Evolutionary conservation across 53 echinoderm and acorn worm genomes (phyloP).

Genomic region (Zoroaster sp.): DNA sequence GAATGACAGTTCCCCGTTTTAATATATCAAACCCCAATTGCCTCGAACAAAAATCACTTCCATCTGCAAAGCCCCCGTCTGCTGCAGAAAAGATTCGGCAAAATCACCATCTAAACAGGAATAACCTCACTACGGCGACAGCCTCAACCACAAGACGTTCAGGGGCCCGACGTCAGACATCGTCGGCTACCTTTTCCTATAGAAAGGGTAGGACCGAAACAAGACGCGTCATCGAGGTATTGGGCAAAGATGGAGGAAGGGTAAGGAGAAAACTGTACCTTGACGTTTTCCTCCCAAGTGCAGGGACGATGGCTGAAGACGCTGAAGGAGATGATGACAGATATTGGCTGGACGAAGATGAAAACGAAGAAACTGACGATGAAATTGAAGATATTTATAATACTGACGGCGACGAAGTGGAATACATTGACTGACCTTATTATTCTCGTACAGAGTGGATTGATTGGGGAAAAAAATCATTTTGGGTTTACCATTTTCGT

Average conservation of each 20-base stretch:
- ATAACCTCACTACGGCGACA: no score
- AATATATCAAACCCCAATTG: no score
- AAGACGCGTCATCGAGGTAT: constrained; percentile 45
- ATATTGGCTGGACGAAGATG: neutral
- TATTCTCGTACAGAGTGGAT: no score
- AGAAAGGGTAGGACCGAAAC: constrained; percentile 18
- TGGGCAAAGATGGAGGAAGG: constrained; percentile 25
- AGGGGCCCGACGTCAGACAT: neutral
- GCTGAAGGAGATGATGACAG: neutral
- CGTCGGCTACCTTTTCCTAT: neutral
- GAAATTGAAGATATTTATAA: neutral
- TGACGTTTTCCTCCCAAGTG: constrained; percentile 22
- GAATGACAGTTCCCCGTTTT: neutral
- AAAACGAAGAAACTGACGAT: neutral
- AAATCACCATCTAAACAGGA: neutral
- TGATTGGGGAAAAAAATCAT: no score
- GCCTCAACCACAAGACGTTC: no score
- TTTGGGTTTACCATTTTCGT: no score
- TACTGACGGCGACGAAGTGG: constrained; percentile 23
- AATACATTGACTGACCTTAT: constrained; percentile 7
- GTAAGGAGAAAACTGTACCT: constrained; percentile 32
- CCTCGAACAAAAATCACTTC: no score
- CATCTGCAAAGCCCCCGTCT: no score
- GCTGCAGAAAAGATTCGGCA: no score
- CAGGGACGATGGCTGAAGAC: neutral